A percentile compares a stretch with the other conserved stretches of the same genome.
phyloP scores from a whole-genome alignment of 2,113 vertebrate species.

The Ibidorhyncha struthersii region DNA sequence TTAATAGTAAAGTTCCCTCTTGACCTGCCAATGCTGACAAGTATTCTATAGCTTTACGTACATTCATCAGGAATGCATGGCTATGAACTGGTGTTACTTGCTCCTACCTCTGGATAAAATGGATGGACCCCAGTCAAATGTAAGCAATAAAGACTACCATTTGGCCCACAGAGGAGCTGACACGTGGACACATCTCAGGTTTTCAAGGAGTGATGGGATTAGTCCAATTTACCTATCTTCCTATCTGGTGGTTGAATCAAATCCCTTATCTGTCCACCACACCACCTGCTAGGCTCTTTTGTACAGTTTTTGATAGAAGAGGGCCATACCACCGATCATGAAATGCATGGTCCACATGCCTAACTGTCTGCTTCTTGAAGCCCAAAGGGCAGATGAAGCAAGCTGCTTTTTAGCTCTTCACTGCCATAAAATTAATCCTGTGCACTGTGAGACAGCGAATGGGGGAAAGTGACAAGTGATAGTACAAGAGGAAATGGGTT shows the following conservation, averaged over 20 bases:
- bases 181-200: background rate
- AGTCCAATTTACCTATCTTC: background rate
- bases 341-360: background rate
- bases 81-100: background rate
- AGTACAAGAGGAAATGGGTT: no score
- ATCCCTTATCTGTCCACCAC: background rate
- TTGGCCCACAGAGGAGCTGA: background rate
- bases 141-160: background rate
- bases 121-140: background rate
- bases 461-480: no score
- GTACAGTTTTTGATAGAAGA: background rate
- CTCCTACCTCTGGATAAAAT: background rate
- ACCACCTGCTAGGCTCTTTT: background rate
- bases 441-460: background rate
- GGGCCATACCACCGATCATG: background rate
- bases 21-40: background rate
- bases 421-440: background rate
- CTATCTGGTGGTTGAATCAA: background rate
- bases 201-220: background rate
- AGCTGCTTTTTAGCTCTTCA: background rate
- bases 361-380: background rate
- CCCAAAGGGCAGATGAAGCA: background rate
- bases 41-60: background rate
- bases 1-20: background rate
- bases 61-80: background rate